Base-by-base conservation (phyloP, 2,113 vertebrate genomes). In the Coptodon rendalli region DNA sequence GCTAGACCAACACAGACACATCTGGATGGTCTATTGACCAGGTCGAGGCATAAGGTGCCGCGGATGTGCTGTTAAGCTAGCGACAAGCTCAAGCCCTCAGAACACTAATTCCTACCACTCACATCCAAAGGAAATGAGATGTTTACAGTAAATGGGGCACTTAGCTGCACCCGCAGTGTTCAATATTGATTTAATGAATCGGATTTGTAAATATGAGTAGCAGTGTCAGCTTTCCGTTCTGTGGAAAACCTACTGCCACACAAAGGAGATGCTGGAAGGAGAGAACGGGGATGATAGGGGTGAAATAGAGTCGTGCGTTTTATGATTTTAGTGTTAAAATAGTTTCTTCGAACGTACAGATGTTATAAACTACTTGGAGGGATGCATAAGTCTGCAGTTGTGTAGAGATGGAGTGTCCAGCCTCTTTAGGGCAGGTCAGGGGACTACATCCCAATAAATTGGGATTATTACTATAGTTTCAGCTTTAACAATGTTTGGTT, bases 121-220 rank as follows among this genome's bases (percentile, higher is more conserved):
- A 82, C 88, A 95, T 94, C 92, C 79, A 76, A 81, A 86, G 90
- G 95, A 96, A 95, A 97, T 96, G 66, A 95, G 94, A 95, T 94
- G 93, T 95, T 96, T 96, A 94, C 93, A 89, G 91, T 94, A 95
- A 96, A 96, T 93, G 94, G 91, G 91, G 79, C 90, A 92, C 89
- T 95, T 84, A 93, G 91, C 92, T 87, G 87, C 93, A 87, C 90
- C 87, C 52, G 81, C 88, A 63, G 92, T 91, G 94, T 96, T 96
- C 91, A 95, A 87, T 95, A 96, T 96, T 95, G 94, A 96, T 94
- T 96, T 90, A 94, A 91, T 93, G 93, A 94, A 93, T 95, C 80
- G 48, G 93, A 94, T 95, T 96, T 96, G 93, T 95, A 95, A 94
- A 94, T 95, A 94, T 91, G 93, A 91, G 87, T 59, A 90, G 89